phyloP scores from a whole-genome alignment of 2,888 invertebrate species.

The Stenoptilia bipunctidactyla region DNA sequence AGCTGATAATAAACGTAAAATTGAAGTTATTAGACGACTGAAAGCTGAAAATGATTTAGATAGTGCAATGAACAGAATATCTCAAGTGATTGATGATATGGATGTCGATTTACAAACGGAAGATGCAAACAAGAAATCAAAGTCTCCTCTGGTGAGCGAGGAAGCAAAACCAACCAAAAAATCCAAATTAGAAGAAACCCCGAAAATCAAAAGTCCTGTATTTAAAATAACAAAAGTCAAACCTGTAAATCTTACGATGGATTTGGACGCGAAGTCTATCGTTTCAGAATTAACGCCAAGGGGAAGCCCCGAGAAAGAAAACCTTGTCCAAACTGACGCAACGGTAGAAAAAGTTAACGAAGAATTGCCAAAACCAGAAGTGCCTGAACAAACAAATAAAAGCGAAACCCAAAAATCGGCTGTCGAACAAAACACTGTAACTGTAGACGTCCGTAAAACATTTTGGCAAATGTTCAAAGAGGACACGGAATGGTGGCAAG shows the following conservation, averaged over 20 bases:
- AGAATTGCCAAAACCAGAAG: conserved; percentile 35
- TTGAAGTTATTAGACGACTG: conserved; percentile 29
- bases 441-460: conserved; percentile 30
- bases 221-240: conserved; percentile 51
- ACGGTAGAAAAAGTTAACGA: conserved; percentile 24
- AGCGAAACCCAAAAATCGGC: conserved; percentile 20
- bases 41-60: conserved; percentile 50
- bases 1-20: conserved; percentile 34
- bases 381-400: conserved; percentile 4
- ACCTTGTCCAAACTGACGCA: conserved; percentile 17
- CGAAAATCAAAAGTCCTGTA: conserved; percentile 39
- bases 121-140: conserved; percentile 21
- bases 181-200: conserved; percentile 22
- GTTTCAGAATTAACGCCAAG: conserved; percentile 5
- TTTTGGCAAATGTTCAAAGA: conserved; percentile 62
- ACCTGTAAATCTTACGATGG: conserved; percentile 35
- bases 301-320: conserved; percentile 9
- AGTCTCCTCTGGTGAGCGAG: conserved; percentile 24
- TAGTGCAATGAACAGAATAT: conserved; percentile 54
- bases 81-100: conserved; percentile 53
- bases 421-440: conserved; percentile 29
- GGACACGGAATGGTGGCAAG: conserved; percentile 63
- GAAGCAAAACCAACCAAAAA: conserved; percentile 20
- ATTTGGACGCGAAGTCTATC: conserved; percentile 25
- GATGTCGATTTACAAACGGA: conserved; percentile 34